Base-by-base conservation (phyloP, 2,888 invertebrate species). In the Parnassius mnemosyne region DNA sequence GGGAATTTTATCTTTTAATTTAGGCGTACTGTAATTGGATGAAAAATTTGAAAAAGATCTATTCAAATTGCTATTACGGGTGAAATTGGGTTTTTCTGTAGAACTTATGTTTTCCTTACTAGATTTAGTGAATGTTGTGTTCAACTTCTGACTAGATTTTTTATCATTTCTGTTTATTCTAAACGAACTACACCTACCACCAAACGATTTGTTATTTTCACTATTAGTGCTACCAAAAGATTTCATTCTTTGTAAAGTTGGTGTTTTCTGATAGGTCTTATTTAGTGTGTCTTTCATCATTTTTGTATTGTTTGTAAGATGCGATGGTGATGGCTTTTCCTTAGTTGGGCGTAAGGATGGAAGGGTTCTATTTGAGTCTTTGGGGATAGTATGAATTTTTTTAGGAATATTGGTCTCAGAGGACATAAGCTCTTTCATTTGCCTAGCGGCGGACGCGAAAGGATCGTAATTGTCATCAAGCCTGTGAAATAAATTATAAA, bases 401-500 rank as follows among this genome's bases (percentile, higher is more conserved):
- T 87, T 88, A 70, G 90, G 84, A 71, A 91, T 83, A 78, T 87
- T 89, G 61, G 94, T 93, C 70, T 94, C 94, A 65, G 94, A 93
- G 57, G 94, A 94, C 86, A 96, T 94, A 46, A 97, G 93, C 78
- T 96, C 96, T 85, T 95, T 94, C 89, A 96, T 94, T 87, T 97
- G 96, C 68, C 94, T 94, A 86, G 96, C 95, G 55, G 96, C 96
- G 69, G 94, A 94, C 70, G 94, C 86, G 84, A 95, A 96, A 57
- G 96, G 96, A 84, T 96, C 95, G 85, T 96, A 96, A 73, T 85
- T 92, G 74, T 93, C 93, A 71, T 91, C 91, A 69, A 87, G 74
- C 77, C 92, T 92, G 89, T 73, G 87, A 89, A 71, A 43, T 57
- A 20, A 57, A 56, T 52, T 25, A 43, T 16, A 50, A 47, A 57